Evolutionary conservation across 2,797 vertebrate genomes (phyloP).

Genomic region (Sternotherus odoratus): DNA sequence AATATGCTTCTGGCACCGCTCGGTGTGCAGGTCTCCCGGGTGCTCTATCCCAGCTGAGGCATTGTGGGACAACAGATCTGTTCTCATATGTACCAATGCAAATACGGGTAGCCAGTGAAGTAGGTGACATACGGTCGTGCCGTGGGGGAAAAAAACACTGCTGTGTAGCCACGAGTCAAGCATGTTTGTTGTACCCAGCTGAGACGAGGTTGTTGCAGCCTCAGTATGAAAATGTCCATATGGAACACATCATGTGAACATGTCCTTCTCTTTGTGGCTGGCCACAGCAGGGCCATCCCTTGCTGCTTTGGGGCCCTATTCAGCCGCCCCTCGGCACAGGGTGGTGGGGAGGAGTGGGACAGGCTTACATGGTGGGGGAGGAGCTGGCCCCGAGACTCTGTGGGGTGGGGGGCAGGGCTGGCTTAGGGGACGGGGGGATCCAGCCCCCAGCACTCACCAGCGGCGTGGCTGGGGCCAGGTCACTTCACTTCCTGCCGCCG

Average conservation of each 20-base stretch:
- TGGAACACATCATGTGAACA: slow-evolving; percentile 60
- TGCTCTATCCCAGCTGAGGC: neutral
- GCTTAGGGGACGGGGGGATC: too few relatives aligned
- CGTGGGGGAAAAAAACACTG: neutral
- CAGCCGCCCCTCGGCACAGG: too few relatives aligned
- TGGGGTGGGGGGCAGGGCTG: too few relatives aligned
- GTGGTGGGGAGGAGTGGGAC: too few relatives aligned
- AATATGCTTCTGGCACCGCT: neutral
- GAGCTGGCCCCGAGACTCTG: too few relatives aligned
- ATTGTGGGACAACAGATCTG: neutral
- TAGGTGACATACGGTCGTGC: slow-evolving; percentile 13
- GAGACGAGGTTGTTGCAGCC: slow-evolving; percentile 62
- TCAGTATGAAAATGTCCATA: slow-evolving; percentile 38
- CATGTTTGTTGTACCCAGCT: slow-evolving; percentile 45
- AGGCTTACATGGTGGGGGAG: too few relatives aligned
- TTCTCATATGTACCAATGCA: neutral
- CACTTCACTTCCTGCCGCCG: too few relatives aligned
- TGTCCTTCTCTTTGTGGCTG: slow-evolving; percentile 66
- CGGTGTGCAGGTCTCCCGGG: neutral
- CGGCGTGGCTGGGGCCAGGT: too few relatives aligned
- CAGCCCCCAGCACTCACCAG: too few relatives aligned
- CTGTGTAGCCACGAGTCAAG: slow-evolving; percentile 42
- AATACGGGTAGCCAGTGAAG: neutral
- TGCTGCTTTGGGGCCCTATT: too few relatives aligned
- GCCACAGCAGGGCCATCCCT: neutral